These are phyloP conservation scores for Zaprionus ghesquierei DNA, from an alignment of 1,140 invertebrate genomes.

Conservation along the genomic window DNA sequence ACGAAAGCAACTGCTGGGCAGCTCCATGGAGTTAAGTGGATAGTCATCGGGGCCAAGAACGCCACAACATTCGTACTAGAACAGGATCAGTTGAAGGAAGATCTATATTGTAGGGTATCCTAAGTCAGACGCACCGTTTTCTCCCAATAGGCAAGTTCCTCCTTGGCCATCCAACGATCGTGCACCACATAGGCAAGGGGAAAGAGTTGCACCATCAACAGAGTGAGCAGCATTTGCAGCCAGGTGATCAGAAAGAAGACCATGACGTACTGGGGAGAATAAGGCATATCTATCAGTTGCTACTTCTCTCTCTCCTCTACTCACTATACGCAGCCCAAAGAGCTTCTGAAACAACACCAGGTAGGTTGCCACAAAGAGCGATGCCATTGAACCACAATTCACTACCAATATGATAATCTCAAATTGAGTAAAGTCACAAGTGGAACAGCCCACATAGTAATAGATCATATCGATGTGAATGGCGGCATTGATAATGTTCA, in stretches of 20 bases:
- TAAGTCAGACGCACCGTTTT: neutral
- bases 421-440: neutral
- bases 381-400: neutral
- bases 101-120: too few relatives aligned
- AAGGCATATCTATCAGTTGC: neutral
- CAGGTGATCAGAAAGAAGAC: conserved; percentile 19
- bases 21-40: neutral
- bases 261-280: conserved; percentile 18
- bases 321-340: conserved; percentile 25
- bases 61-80: conserved; percentile 49
- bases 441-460: neutral
- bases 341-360: neutral
- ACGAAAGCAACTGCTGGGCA: conserved; percentile 39
- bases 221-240: conserved; percentile 37
- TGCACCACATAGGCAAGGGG: conserved; percentile 6
- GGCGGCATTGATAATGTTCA: neutral
- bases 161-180: neutral
- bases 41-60: conserved; percentile 46
- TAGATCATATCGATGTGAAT: neutral
- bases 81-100: neutral
- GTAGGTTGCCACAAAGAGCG: neutral
- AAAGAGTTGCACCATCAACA: conserved; percentile 29
- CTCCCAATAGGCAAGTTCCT: conserved; percentile 20
- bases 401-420: neutral
- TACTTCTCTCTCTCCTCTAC: neutral